phyloP scores from a whole-genome alignment of 1,140 invertebrate species.

The Hycleus phaleratus region DNA sequence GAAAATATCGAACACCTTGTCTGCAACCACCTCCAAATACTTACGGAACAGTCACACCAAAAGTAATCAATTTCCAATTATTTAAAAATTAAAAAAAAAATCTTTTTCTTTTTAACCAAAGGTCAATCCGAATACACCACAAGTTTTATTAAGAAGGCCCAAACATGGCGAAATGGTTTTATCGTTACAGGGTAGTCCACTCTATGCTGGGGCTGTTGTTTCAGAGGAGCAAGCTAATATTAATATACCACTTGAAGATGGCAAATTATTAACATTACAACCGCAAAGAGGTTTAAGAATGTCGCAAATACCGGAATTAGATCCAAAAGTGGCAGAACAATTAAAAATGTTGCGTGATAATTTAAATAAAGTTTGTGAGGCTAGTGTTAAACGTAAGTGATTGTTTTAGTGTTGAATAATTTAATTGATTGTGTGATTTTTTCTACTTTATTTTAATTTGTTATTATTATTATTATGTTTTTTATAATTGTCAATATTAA shows the following conservation, averaged over 20 bases:
- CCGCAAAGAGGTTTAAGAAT: slow-evolving; percentile 47
- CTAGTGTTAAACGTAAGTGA: not conserved
- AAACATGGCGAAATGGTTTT: slow-evolving; percentile 58
- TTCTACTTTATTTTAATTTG: not conserved
- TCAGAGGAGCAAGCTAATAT: slow-evolving; percentile 51
- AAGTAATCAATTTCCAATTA: slow-evolving; percentile 7
- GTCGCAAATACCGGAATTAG: slow-evolving; percentile 48
- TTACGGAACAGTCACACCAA: slow-evolving; percentile 21
- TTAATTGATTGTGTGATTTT: not conserved
- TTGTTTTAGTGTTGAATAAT: not conserved
- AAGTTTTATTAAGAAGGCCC: slow-evolving; percentile 52
- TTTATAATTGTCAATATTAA: not conserved
- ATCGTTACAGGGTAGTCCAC: slow-evolving; percentile 57
- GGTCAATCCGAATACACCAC: slow-evolving; percentile 51
- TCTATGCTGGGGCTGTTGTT: slow-evolving; percentile 45
- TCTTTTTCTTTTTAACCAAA: slow-evolving; percentile 19
- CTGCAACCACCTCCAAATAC: slow-evolving; percentile 1
- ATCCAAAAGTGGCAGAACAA: slow-evolving; percentile 45
- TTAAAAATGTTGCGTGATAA: slow-evolving; percentile 50
- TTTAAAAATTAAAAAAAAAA: too few relatives aligned
- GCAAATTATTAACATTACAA: slow-evolving; percentile 53
- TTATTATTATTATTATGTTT: not conserved
- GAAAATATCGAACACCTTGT: slow-evolving; percentile 14
- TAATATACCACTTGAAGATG: slow-evolving; percentile 53
- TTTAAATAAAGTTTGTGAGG: slow-evolving; percentile 45